Evolutionary conservation across 2,797 vertebrate genomes (phyloP).

Genomic region (Falco naumanni): DNA sequence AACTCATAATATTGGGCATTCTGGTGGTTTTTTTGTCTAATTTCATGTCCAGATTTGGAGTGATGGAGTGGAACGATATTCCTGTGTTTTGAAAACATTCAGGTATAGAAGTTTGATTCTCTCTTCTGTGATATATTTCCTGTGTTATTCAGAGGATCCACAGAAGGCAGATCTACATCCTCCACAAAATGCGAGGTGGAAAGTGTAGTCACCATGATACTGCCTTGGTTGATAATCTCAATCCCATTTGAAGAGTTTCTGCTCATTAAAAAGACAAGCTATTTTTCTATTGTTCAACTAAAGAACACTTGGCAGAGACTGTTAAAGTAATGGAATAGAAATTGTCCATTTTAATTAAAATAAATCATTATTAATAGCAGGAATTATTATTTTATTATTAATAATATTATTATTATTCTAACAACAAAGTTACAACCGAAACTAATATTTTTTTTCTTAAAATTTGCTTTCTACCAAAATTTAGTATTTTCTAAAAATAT

Average conservation of each 20-base stretch:
- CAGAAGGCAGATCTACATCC: not conserved
- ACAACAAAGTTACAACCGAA: not conserved
- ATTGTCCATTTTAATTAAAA: not conserved
- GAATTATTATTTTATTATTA: not conserved
- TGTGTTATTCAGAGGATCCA: not conserved
- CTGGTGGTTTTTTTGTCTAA: fast-evolving
- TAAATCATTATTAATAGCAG: not conserved
- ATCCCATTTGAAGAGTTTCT: not conserved
- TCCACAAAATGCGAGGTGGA: not conserved
- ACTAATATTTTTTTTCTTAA: not conserved
- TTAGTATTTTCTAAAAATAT: not conserved
- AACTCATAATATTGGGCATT: not conserved
- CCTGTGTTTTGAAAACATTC: not conserved
- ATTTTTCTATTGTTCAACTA: not conserved
- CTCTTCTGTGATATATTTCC: not conserved
- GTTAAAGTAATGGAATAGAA: not conserved
- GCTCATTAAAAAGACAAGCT: not conserved
- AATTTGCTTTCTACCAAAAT: not conserved
- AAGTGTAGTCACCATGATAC: not conserved
- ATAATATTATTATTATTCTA: not conserved
- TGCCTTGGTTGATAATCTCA: not conserved
- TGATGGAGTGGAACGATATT: not conserved
- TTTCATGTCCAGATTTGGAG: not conserved
- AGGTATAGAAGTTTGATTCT: not conserved
- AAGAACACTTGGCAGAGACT: not conserved